Conservation (phyloP, 2,797 vertebrate genomes). For the Macropus fuliginosus region DNA sequence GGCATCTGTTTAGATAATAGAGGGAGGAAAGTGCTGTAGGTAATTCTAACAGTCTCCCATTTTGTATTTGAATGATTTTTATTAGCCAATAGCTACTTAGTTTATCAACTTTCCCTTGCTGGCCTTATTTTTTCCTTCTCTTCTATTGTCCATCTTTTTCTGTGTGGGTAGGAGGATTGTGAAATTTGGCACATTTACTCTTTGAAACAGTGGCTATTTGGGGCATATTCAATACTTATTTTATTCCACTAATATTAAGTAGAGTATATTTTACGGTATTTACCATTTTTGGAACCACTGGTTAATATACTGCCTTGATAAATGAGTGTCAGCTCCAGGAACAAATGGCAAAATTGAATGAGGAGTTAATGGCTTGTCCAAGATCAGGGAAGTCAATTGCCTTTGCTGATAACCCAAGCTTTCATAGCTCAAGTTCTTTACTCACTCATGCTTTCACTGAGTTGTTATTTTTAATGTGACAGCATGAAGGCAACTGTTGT, state of each 20-base stretch:
- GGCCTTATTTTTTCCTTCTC: neutral
- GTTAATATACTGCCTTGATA: neutral
- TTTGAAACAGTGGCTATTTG: neutral
- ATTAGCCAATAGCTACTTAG: neutral
- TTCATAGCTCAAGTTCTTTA: neutral
- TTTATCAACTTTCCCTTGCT: neutral
- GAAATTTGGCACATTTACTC: neutral
- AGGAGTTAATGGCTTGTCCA: neutral
- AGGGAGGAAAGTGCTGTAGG: neutral
- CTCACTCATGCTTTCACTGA: neutral
- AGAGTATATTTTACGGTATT: neutral
- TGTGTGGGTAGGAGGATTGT: neutral
- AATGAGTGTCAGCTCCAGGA: neutral
- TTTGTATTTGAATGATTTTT: neutral
- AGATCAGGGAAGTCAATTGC: neutral
- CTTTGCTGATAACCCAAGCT: neutral
- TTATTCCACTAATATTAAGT: neutral
- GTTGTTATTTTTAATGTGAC: neutral
- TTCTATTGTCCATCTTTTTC: neutral
- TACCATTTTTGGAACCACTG: neutral
- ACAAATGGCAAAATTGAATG: neutral
- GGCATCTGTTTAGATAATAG: neutral
- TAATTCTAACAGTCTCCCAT: neutral
- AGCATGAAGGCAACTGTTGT: neutral
- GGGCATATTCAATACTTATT: neutral